phyloP scores from a whole-genome alignment of 2,888 invertebrate species.

The Diaphora mendica region DNA sequence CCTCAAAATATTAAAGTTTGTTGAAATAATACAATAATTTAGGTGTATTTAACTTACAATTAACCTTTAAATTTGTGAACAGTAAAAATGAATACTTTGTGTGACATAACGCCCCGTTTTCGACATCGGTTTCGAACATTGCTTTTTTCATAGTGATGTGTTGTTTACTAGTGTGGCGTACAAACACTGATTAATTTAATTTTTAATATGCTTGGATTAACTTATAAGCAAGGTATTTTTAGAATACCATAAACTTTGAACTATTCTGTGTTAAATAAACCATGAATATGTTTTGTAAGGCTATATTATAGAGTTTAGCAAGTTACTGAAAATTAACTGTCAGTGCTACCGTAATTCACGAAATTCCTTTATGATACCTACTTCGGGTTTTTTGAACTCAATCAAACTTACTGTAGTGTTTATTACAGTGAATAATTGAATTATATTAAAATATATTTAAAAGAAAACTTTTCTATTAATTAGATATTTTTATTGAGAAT shows the following conservation, averaged over 20 bases:
- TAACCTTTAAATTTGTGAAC: neutral
- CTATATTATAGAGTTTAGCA: neutral
- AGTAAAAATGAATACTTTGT: neutral
- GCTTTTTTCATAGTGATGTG: conserved; percentile 15
- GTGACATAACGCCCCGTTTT: neutral
- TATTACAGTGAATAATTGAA: neutral
- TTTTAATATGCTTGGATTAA: neutral
- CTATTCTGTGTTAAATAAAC: neutral
- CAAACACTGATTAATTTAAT: neutral
- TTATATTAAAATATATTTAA: too few species aligned
- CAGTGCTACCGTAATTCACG: neutral
- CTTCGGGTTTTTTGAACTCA: neutral
- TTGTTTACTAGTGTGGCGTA: neutral
- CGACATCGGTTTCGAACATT: neutral
- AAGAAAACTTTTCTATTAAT: too few species aligned
- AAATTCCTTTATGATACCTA: neutral
- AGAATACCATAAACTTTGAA: neutral
- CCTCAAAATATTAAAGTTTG: conserved; percentile 17
- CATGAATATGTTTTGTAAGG: neutral
- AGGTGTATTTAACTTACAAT: neutral
- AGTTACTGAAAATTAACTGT: neutral
- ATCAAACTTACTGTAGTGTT: neutral
- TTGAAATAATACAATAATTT: conserved; percentile 1
- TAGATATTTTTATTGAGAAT: neutral
- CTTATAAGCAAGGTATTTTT: neutral